Percentiles rank a stretch among this genome's conserved stretches.
phyloP scores from a whole-genome alignment of 2,888 invertebrate species.

The Aleiodes leptofemur region DNA sequence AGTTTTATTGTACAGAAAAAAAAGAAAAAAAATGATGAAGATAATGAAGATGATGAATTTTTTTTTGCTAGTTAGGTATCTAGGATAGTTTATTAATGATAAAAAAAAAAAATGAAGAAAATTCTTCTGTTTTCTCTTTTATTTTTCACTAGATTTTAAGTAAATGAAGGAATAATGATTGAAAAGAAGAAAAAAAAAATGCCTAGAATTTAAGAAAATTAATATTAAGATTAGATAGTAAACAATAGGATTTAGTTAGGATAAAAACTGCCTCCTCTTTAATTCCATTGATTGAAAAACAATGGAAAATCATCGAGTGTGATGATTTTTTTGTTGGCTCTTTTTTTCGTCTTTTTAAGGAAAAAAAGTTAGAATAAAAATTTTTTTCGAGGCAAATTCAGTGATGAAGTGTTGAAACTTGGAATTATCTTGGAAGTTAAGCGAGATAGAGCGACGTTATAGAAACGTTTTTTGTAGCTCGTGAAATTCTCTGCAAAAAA shows the following conservation, averaged over 20 bases:
- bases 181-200: conserved; percentile 28
- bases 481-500: no score
- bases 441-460: no score
- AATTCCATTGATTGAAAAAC: conserved; percentile 6
- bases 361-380: not conserved
- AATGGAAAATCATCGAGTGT: conserved; percentile 12
- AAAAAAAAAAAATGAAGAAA: conserved; percentile 3
- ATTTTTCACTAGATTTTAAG: conserved; percentile 8
- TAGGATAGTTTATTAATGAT: conserved; percentile 37
- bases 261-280: conserved; percentile 65
- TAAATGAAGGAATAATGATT: conserved; percentile 32
- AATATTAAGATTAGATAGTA: conserved; percentile 62
- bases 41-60: conserved; percentile 32
- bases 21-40: conserved; percentile 17
- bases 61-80: conserved; percentile 38
- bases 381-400: conserved; percentile 5
- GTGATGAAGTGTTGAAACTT: no score
- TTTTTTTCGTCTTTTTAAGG: not conserved
- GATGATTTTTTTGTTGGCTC: no score
- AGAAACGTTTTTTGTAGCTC: no score
- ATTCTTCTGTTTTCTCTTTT: conserved; percentile 13
- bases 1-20: conserved; percentile 44
- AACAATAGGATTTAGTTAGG: conserved; percentile 66
- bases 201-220: conserved; percentile 34
- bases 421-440: no score